phyloP scores from a whole-genome alignment of 2,797 vertebrate genomes.

The Etheostoma perlongum region DNA sequence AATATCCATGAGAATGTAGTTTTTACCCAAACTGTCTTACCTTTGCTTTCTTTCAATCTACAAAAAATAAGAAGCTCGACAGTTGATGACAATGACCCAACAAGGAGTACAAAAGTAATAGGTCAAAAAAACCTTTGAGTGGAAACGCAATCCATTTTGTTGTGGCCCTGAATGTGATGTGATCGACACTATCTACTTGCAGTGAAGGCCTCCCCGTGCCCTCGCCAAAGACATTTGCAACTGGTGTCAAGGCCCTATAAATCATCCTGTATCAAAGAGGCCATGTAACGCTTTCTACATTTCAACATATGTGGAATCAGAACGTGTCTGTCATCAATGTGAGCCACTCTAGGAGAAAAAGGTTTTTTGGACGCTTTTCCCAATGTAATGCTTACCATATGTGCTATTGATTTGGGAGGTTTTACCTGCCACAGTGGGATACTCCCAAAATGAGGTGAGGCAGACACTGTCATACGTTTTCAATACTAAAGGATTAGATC shows the following conservation, averaged over 20 bases:
- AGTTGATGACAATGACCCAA: conserved; percentile 37
- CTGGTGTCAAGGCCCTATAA: conserved; percentile 87
- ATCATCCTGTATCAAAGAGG: conserved; percentile 89
- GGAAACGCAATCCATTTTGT: conserved; percentile 71
- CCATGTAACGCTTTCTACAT: conserved; percentile 88
- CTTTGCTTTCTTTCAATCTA: background rate
- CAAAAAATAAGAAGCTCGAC: conserved; percentile 11
- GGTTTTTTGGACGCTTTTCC: conserved; percentile 78
- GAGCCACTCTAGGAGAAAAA: conserved; percentile 78
- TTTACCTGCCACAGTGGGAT: conserved; percentile 81
- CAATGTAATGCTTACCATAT: conserved; percentile 86
- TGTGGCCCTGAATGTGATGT: conserved; percentile 72
- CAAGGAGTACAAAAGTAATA: conserved; percentile 26
- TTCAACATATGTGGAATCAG: conserved; percentile 89
- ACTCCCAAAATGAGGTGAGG: conserved; percentile 76
- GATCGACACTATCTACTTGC: conserved; percentile 84
- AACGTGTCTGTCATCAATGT: conserved; percentile 85
- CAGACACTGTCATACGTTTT: conserved; percentile 68
- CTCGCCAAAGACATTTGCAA: conserved; percentile 83
- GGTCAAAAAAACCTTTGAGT: conserved; percentile 37
- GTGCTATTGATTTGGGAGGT: conserved; percentile 81
- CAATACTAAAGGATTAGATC: conserved; percentile 66
- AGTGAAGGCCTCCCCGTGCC: conserved; percentile 73
- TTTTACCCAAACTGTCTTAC: conserved; percentile 9
- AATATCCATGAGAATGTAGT: conserved; percentile 35